A percentile compares a stretch with the other conserved stretches of the same genome.
phyloP scores from a whole-genome alignment of 2,888 invertebrate genomes.

The Yponomeuta evonymella region DNA sequence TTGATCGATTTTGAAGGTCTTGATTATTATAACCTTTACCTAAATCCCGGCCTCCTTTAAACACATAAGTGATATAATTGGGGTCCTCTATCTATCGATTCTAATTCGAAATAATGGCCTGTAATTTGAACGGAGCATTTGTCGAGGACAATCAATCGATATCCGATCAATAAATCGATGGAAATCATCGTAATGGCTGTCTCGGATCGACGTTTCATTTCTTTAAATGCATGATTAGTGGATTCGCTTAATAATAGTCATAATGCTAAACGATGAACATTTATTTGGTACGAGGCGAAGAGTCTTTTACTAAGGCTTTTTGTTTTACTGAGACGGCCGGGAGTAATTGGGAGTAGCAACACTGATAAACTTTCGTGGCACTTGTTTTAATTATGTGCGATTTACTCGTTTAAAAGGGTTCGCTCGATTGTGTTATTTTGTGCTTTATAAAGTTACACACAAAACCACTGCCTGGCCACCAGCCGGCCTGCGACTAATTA shows the following conservation, averaged over 20 bases:
- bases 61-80: constrained; percentile 76
- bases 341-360: neutral
- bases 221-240: constrained; percentile 73
- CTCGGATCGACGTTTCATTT: constrained; percentile 71
- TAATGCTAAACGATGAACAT: constrained; percentile 64
- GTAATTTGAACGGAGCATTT: constrained; percentile 72
- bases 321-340: neutral
- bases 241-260: constrained; percentile 71
- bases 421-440: neutral
- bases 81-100: constrained; percentile 72
- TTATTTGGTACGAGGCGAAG: constrained; percentile 24
- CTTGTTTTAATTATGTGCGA: neutral
- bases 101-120: constrained; percentile 73
- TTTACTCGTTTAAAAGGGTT: neutral
- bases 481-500: constrained; percentile 26
- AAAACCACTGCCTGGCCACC: constrained; percentile 18
- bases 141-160: constrained; percentile 69
- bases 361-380: neutral
- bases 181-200: constrained; percentile 70
- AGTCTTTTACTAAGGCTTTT: neutral
- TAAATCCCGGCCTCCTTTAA: constrained; percentile 67
- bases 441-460: constrained; percentile 2
- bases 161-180: constrained; percentile 75
- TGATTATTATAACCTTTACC: constrained; percentile 54
- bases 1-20: constrained; percentile 32